Percentiles rank a stretch among this genome's conserved stretches.
These are phyloP conservation scores for Orestias chungarensis DNA, from an alignment of 2,797 vertebrate species.

Conservation along the genomic window DNA sequence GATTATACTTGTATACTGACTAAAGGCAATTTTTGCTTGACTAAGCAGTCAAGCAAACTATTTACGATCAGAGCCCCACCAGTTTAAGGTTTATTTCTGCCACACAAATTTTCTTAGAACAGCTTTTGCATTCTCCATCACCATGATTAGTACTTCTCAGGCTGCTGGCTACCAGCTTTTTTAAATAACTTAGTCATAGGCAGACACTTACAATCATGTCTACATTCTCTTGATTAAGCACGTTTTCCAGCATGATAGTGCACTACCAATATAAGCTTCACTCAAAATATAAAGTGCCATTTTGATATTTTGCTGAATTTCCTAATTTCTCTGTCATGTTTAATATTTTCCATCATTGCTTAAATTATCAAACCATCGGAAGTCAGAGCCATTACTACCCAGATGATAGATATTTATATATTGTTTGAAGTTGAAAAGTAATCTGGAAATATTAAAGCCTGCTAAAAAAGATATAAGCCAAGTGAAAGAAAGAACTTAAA, in stretches of 20 bases:
- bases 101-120: background rate
- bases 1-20: no score
- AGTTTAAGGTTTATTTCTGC: background rate
- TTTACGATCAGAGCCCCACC: background rate
- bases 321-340: background rate
- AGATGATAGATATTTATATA: background rate
- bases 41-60: background rate
- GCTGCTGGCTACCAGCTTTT: slow-evolving; percentile 1
- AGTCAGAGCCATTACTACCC: background rate
- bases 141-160: background rate
- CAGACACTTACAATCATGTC: background rate
- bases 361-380: background rate
- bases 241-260: background rate
- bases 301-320: background rate
- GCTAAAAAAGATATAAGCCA: background rate
- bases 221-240: no score
- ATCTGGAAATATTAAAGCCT: background rate
- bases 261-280: no score
- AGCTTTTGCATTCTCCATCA: background rate
- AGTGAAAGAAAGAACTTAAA: background rate
- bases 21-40: background rate
- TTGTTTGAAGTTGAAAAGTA: background rate
- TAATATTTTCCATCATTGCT: background rate
- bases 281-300: background rate
- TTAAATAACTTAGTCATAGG: background rate